Conservation (phyloP, 2,113 vertebrate species). For the Sakesphorus luctuosus region DNA sequence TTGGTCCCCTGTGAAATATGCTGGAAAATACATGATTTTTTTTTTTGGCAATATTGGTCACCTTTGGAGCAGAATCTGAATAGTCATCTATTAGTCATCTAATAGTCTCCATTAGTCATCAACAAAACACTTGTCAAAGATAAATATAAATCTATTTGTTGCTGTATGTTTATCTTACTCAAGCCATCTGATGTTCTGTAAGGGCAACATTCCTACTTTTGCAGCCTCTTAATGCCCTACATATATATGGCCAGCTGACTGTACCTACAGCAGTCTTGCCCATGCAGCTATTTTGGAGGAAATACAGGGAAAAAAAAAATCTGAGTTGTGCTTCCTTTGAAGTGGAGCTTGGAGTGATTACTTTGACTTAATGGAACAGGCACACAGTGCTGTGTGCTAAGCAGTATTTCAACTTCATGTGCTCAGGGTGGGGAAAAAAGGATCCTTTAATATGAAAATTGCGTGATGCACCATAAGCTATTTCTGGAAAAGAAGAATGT, state of each 20-base stretch:
- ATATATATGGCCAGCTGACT: not conserved
- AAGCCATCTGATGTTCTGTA: not conserved
- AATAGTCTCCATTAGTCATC: not conserved
- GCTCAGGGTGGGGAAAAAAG: not conserved
- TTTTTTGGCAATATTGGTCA: not conserved
- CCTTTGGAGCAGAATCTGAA: not conserved
- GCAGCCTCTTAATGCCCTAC: not conserved
- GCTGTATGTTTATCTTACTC: not conserved
- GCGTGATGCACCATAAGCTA: not conserved
- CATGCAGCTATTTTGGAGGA: not conserved
- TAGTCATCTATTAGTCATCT: not conserved
- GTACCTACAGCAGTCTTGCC: not conserved
- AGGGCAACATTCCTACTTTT: not conserved
- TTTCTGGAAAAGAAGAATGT: not conserved
- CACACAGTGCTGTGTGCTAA: not conserved
- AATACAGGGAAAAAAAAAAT: not conserved
- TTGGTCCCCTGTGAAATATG: not conserved
- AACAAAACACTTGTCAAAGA: not conserved
- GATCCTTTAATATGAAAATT: slow-evolving; percentile 41
- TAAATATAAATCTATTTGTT: not conserved
- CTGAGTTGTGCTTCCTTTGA: not conserved
- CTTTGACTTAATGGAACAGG: not conserved
- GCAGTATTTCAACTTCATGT: not conserved
- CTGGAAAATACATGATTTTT: not conserved
- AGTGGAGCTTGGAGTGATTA: not conserved